Evolutionary conservation across 2,888 invertebrate species (phyloP).

Genomic region (Conops quadrifasciatus): DNA sequence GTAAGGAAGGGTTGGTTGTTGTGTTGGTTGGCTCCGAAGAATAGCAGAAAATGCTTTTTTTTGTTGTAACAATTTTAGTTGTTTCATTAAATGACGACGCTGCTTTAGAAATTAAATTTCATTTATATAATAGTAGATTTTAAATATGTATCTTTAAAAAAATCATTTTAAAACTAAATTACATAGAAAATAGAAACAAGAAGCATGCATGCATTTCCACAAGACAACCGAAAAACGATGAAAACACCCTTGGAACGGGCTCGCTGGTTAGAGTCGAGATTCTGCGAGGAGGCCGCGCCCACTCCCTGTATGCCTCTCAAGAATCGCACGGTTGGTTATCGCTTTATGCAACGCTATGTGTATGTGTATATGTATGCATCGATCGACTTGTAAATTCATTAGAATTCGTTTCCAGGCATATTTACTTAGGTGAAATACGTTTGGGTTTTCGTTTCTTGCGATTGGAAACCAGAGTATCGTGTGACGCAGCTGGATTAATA

Average conservation of each 20-base stretch:
- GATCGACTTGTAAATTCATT: not conserved
- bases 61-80: conserved; percentile 25
- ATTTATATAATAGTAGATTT: conserved; percentile 28
- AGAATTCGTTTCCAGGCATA: not conserved
- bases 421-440: conserved; percentile 47
- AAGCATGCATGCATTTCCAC: conserved; percentile 16
- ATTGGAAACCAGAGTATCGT: conserved; percentile 45
- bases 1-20: too few species aligned
- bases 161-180: conserved; percentile 32
- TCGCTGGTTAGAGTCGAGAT: not conserved
- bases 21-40: conserved; percentile 9
- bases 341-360: not conserved
- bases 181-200: conserved; percentile 26
- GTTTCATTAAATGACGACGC: conserved; percentile 14
- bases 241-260: not conserved
- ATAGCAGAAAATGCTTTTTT: conserved; percentile 12
- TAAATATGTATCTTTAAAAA: conserved; percentile 27
- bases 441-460: conserved; percentile 59
- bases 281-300: not conserved
- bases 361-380: too few species aligned
- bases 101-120: conserved; percentile 27
- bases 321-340: not conserved
- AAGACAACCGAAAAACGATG: conserved; percentile 3
- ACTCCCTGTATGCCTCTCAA: not conserved
- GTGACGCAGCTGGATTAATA: conserved; percentile 31